Evolutionary conservation across 2,888 invertebrate genomes (phyloP), one percentile per base, ranked within the genome.

Genomic region (Tanypteryx hageni): DNA sequence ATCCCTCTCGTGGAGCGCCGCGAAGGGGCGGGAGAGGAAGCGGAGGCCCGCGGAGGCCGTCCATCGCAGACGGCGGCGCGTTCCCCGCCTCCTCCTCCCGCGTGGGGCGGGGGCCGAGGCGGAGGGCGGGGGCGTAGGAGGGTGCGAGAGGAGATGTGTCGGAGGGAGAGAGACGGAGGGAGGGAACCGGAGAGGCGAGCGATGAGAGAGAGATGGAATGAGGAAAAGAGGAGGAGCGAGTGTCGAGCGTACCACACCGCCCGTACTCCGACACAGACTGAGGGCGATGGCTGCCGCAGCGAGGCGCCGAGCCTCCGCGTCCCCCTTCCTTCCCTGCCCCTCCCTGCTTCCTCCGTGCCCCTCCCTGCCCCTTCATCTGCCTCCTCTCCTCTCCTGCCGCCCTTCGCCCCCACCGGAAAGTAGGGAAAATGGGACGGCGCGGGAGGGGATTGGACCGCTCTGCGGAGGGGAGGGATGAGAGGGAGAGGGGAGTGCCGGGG

Each of bases 221-320:
- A 18, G 8, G 86, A 56, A 91, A 59, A 58, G 44, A 68, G 89
- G 27, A 76, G 10, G 68, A 68, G 68, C 68, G 68, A 3, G 22
- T n/a, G 18, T n/a, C 68, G 68, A n/a, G 27, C 59, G 64, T 89
- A 64, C 89, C 31, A 64, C 89, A 64, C 89, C 44, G 31, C 44
- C 89, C 44, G 59, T 44, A 44, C 89, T 89, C 89, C n/a, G 64
- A 44, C 61, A 44, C 89, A 89, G 89, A 89, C 89, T 89, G 89
- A 64, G 64, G 89, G 82, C 83, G 83, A 83, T 83, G 61, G 86
- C 61, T 86, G 86, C 86, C 86, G 86, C 86, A 86, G 86, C 86
- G 59, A 86, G 86, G 86, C 86, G 86, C 86, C 86, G 86, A 61
- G 59, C 59, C 86, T 10, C 86, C n/a, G 56, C 83, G n/a, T 57